A percentile compares a stretch with the other conserved stretches of the same genome.
Conservation (phyloP, 2,888 invertebrate genomes). For the Endotricha flammealis region DNA sequence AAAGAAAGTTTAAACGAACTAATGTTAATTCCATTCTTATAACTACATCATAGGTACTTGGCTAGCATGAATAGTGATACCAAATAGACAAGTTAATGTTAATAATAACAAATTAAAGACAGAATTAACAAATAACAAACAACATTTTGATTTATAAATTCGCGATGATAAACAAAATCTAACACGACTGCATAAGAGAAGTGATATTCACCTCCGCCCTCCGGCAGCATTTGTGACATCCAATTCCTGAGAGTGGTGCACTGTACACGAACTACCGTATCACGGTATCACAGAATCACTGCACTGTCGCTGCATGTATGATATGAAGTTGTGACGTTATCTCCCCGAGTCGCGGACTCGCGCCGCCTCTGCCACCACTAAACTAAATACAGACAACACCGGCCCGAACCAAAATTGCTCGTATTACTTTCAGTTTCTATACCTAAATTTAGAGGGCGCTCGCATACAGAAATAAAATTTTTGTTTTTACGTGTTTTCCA, state of each 20-base stretch:
- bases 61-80: too few relatives aligned
- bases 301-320: slow-evolving; percentile 16
- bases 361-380: slow-evolving; percentile 49
- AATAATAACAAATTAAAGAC: too few relatives aligned
- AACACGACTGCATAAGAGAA: too few relatives aligned
- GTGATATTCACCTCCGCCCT: slow-evolving; percentile 64
- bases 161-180: too few relatives aligned
- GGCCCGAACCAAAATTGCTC: slow-evolving; percentile 70
- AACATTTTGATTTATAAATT: too few relatives aligned
- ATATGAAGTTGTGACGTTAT: slow-evolving; percentile 22
- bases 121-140: too few relatives aligned
- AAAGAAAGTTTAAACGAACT: too few relatives aligned
- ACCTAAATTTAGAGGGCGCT: slow-evolving; percentile 76
- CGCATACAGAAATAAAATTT: slow-evolving; percentile 73
- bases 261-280: slow-evolving; percentile 16
- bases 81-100: too few relatives aligned
- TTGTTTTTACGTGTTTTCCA: slow-evolving; percentile 73
- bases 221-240: slow-evolving; percentile 73
- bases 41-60: too few relatives aligned
- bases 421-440: slow-evolving; percentile 74
- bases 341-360: slow-evolving; percentile 30
- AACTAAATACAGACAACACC: slow-evolving; percentile 75
- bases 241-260: slow-evolving; percentile 42
- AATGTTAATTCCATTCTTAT: too few relatives aligned
- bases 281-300: slow-evolving; percentile 16